Base-by-base conservation (phyloP, 2,888 invertebrate genomes). In the Ferdinandea cuprea region DNA sequence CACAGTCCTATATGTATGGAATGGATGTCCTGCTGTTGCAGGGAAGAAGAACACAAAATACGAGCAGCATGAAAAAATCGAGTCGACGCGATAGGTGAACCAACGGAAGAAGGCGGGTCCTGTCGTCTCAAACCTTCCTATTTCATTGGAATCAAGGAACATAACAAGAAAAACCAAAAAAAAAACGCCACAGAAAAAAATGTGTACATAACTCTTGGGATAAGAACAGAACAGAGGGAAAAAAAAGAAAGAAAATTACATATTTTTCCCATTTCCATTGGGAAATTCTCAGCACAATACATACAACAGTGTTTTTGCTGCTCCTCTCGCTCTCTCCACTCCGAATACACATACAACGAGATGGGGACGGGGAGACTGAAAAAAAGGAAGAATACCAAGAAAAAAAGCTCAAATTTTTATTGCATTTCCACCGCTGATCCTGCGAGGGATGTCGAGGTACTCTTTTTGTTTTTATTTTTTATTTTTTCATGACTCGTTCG, bases 51-150 rank as follows among this genome's bases (percentile, higher is more conserved):
- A 72, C 71, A 76, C 61, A 81, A 81, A 81, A 81, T 72, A 72
- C 50, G 52, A 80, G 63, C 32, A 79, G 52, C 30, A 68, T 19
- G 40, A 58, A 65, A 76, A 78, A 85, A 73, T 85, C 30, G 79
- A 85, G 85, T 83, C 85, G 77, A 85, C 85, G 85, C 83, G 85
- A 85, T 85, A 85, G 85, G 85, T 76, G 85, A 85, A 76, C 79
- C 76, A 69, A 76, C 71, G 66, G 79, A 79, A 85, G 85, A 85
- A 85, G 85, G 85, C 85, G 85, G 85, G 81, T 85, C 85, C 73
- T 76, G 65, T 74, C 79, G 79, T 79, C 79, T 79, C 79, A 79
- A 78, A 84, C 79, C 59, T 65, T 69, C 68, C 46, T 69, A 69
- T 84, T 79, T 84, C 79, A 83, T 83, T 78, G 83, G 83, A 83